These are phyloP conservation scores for Heliconius aoede DNA, from an alignment of 2,888 invertebrate genomes.

Conservation along the genomic window DNA sequence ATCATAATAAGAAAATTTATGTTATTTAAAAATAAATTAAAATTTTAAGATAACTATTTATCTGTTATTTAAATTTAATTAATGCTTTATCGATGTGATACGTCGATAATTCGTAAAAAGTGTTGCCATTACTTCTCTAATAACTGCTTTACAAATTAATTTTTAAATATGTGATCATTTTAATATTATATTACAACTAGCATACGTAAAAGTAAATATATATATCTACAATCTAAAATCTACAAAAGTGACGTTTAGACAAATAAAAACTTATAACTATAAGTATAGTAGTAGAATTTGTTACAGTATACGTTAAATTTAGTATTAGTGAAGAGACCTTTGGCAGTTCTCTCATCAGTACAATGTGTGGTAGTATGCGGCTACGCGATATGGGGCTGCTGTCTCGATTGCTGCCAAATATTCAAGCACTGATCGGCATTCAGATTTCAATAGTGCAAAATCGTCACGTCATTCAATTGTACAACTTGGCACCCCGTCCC, in stretches of 20 bases:
- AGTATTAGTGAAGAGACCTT: conserved; percentile 6
- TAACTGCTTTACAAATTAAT: too few species aligned
- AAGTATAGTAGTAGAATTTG: not conserved
- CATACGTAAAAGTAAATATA: too few species aligned
- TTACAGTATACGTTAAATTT: conserved; percentile 3
- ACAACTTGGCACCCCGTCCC: conserved; percentile 8
- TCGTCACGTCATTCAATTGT: conserved; percentile 27
- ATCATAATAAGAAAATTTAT: too few species aligned
- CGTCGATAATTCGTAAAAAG: too few species aligned
- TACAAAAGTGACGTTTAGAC: not conserved
- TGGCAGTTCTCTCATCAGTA: conserved; percentile 9
- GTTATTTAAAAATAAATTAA: not conserved
- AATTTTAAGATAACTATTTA: not conserved
- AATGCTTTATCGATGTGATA: too few species aligned
- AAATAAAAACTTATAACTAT: not conserved
- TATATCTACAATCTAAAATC: too few species aligned
- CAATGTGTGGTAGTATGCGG: conserved; percentile 11
- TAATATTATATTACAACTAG: too few species aligned
- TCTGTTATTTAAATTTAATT: too few species aligned
- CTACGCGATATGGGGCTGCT: conserved; percentile 12
- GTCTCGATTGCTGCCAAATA: conserved; percentile 20
- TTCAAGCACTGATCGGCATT: conserved; percentile 23
- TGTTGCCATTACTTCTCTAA: too few species aligned
- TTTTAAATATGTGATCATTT: too few species aligned
- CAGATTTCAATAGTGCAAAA: conserved; percentile 28